phyloP scores from a whole-genome alignment of 2,113 vertebrate genomes.

The Ovis aries region ARS-UI_Ramb_v3.0 NC_056055.1:113842001-113842500 shows the following conservation, averaged over 20 bases:
- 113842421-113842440: background rate
- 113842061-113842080: background rate
- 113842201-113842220: background rate
- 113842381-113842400: background rate
- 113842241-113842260: background rate
- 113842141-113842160: background rate
- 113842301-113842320: background rate
- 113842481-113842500: background rate
- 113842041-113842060: background rate
- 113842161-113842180: background rate
- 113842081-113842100: background rate
- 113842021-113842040: background rate
- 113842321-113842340: background rate
- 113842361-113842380: background rate
- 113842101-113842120: background rate
- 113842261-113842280: background rate
- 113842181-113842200: background rate
- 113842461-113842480: background rate
- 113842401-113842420: background rate
- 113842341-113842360: background rate
- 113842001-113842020: background rate
- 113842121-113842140: background rate
- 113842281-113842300: background rate
- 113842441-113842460: background rate
- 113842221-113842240: background rate